phyloP scores from a whole-genome alignment of 2,113 vertebrate species.

The Mustela lutreola region DNA sequence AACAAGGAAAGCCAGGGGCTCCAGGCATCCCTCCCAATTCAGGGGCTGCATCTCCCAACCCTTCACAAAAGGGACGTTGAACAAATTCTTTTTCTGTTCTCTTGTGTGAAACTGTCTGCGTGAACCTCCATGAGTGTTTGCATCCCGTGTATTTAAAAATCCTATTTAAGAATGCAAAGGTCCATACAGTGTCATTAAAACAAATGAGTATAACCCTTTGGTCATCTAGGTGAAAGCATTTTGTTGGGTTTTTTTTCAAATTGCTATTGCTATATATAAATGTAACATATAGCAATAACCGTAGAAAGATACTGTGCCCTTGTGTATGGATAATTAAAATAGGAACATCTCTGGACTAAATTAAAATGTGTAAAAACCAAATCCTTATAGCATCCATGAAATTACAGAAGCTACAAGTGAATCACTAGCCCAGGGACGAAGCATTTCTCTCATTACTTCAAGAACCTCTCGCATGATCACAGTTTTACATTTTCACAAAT shows the following conservation, averaged over 20 bases:
- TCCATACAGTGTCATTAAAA: constrained; percentile 71
- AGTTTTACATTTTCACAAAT: constrained; percentile 75
- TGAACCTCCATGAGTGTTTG: background rate
- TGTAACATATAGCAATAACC: constrained; percentile 80
- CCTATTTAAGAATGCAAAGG: constrained; percentile 69
- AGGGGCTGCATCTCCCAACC: background rate
- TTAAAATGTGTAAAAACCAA: constrained; percentile 84
- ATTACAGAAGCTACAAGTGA: constrained; percentile 75
- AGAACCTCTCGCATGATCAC: constrained; percentile 61
- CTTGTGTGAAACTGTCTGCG: background rate
- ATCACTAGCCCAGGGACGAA: constrained; percentile 76
- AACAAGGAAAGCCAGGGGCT: background rate
- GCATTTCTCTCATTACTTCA: constrained; percentile 59
- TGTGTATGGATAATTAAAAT: constrained; percentile 84
- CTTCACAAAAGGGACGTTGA: background rate
- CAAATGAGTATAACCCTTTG: constrained; percentile 74
- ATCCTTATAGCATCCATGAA: constrained; percentile 83
- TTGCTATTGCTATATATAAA: constrained; percentile 79
- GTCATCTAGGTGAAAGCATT: constrained; percentile 71
- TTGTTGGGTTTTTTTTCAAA: constrained; percentile 50
- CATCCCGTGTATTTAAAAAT: background rate
- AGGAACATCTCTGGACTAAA: constrained; percentile 81
- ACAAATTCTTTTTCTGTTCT: background rate
- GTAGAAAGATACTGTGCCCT: constrained; percentile 76
- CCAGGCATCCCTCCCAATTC: background rate